Conservation (phyloP, 1,140 invertebrate species). For the Orius insidiosus region DNA sequence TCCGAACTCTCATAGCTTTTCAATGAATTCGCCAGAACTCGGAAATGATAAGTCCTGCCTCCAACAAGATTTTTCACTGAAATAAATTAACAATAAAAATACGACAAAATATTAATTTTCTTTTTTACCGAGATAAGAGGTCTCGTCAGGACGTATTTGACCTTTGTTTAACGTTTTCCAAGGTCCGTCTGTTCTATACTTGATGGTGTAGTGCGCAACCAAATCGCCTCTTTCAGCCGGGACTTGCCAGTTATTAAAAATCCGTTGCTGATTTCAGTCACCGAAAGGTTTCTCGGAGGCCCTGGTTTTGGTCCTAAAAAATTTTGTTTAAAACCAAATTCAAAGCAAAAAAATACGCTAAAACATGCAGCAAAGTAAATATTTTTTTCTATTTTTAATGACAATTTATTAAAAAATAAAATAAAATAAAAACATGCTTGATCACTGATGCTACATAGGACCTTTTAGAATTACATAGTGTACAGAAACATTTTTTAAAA, state of each 20-base stretch:
- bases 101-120: background rate
- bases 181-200: conserved; percentile 69
- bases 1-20: conserved; percentile 68
- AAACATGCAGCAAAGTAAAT: too few species aligned
- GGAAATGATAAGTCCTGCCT: conserved; percentile 76
- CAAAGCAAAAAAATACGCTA: too few species aligned
- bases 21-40: conserved; percentile 68
- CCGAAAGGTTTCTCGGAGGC: conserved; percentile 72
- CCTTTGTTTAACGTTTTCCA: conserved; percentile 77
- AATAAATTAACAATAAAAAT: too few species aligned
- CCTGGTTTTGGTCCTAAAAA: conserved; percentile 67
- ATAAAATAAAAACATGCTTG: conserved; percentile 1
- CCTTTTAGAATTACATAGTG: background rate
- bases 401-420: background rate
- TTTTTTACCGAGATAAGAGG: conserved; percentile 58
- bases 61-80: conserved; percentile 84
- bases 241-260: conserved; percentile 76
- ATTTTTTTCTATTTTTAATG: too few species aligned
- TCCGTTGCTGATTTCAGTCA: conserved; percentile 68
- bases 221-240: conserved; percentile 62
- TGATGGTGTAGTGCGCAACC: conserved; percentile 80
- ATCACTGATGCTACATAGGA: background rate
- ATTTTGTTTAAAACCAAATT: too few species aligned
- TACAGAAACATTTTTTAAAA: too few species aligned
- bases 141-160: conserved; percentile 71